These are phyloP conservation scores for Lampropteryx suffumata DNA, from an alignment of 2,888 invertebrate species.

Conservation along the genomic window DNA sequence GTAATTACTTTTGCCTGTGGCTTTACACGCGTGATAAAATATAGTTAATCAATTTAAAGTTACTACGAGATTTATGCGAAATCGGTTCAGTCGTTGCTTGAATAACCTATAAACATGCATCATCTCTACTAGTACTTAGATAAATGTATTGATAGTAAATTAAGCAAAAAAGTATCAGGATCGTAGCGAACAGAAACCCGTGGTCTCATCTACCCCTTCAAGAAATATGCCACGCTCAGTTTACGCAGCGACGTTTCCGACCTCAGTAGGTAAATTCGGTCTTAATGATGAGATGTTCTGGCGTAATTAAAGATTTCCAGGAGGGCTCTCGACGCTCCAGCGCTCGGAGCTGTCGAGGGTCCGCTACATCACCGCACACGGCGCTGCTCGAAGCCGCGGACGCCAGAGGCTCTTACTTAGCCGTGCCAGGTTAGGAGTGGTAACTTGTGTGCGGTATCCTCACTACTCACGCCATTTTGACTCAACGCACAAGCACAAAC, in stretches of 20 bases:
- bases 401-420: slow-evolving; percentile 84
- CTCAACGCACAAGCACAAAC: slow-evolving; percentile 49
- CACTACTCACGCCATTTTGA: slow-evolving; percentile 56
- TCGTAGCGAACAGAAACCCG: no score
- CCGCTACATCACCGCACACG: slow-evolving; percentile 75
- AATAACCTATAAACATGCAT: no score
- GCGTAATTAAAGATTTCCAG: slow-evolving; percentile 76
- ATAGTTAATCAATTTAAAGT: no score
- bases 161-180: no score
- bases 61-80: no score
- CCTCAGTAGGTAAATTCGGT: not conserved
- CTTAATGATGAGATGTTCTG: slow-evolving; percentile 31
- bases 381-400: slow-evolving; percentile 80
- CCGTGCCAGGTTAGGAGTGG: slow-evolving; percentile 83
- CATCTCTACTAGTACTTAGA: no score
- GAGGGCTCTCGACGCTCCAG: slow-evolving; percentile 76
- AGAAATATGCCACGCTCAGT: no score
- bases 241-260: not conserved
- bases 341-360: slow-evolving; percentile 71
- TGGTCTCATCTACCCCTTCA: no score
- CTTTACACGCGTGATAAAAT: no score
- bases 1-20: no score
- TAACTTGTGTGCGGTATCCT: slow-evolving; percentile 41
- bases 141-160: no score
- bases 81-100: no score